Conservation (phyloP, 2,113 vertebrate genomes). For the Elachura formosa region DNA sequence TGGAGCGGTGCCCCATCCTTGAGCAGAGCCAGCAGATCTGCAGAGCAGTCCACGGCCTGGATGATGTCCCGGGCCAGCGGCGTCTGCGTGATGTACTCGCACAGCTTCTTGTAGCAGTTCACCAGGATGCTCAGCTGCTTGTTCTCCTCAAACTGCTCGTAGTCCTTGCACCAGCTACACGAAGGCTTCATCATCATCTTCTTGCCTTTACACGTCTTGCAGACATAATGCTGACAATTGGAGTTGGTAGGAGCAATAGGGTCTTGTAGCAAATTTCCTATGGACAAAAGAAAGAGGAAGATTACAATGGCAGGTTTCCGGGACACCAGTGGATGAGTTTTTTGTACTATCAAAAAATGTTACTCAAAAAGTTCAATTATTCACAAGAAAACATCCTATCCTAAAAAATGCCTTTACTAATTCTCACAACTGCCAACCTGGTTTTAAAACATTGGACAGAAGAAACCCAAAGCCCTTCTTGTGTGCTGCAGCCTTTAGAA, state of each 20-base stretch:
- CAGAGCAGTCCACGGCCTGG: conserved; percentile 82
- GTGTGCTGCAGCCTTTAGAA: not conserved
- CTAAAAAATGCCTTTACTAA: not conserved
- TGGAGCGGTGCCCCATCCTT: conserved; percentile 85
- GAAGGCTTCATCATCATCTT: conserved; percentile 92
- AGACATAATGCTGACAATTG: conserved; percentile 94
- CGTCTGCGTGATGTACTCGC: conserved; percentile 89
- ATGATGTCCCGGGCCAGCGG: conserved; percentile 84
- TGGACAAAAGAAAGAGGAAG: conserved; percentile 4
- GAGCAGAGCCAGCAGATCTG: conserved; percentile 88
- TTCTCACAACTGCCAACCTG: not conserved
- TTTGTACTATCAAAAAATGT: not conserved
- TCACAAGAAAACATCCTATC: not conserved
- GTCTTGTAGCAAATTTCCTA: conserved; percentile 93
- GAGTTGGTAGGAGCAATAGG: conserved; percentile 89
- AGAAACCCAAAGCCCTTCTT: not conserved
- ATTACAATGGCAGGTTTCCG: not conserved
- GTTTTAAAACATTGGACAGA: not conserved
- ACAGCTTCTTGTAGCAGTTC: conserved; percentile 93
- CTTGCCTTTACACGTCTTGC: conserved; percentile 91
- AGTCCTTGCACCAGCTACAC: conserved; percentile 96
- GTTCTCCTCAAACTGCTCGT: conserved; percentile 92
- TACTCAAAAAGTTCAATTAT: not conserved
- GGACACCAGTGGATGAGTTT: fast-evolving
- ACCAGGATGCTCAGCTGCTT: conserved; percentile 91